Conservation (phyloP, 64 coral and sea anemone species). For the Trachythela sp. region DNA sequence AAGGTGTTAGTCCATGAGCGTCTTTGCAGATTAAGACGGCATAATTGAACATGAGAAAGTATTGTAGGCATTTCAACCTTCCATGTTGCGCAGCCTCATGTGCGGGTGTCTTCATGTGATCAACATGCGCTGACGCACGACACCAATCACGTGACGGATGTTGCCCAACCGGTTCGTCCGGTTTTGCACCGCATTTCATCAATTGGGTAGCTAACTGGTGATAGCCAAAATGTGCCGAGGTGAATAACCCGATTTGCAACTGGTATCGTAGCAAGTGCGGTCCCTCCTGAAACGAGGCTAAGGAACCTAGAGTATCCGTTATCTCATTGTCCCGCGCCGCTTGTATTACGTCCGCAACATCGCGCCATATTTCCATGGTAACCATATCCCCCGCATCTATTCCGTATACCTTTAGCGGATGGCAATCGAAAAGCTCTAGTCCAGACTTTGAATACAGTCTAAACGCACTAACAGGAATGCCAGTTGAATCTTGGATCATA, state of each 20-base stretch:
- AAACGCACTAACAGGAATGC: conserved; percentile 84
- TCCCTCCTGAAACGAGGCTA: neutral
- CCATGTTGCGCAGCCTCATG: conserved; percentile 14
- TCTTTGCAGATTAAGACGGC: neutral
- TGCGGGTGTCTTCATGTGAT: neutral
- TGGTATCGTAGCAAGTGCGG: neutral
- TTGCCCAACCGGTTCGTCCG: neutral
- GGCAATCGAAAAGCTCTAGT: conserved; percentile 81
- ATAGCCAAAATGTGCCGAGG: neutral
- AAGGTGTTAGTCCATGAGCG: neutral
- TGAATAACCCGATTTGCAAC: neutral
- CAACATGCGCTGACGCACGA: neutral
- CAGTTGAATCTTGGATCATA: conserved; percentile 76
- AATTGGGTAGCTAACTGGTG: neutral
- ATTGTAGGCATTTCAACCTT: neutral
- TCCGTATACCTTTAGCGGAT: conserved; percentile 69
- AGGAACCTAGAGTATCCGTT: neutral
- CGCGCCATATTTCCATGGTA: conserved; percentile 82
- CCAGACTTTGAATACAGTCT: conserved; percentile 58
- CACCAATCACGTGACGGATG: conserved; percentile 18
- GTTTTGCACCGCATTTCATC: neutral
- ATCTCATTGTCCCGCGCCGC: conserved; percentile 29
- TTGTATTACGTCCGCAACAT: conserved; percentile 61
- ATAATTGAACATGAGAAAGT: neutral
- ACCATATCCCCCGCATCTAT: conserved; percentile 68